phyloP scores from a whole-genome alignment of 2,113 vertebrate species.

The Cynocephalus volans region DNA sequence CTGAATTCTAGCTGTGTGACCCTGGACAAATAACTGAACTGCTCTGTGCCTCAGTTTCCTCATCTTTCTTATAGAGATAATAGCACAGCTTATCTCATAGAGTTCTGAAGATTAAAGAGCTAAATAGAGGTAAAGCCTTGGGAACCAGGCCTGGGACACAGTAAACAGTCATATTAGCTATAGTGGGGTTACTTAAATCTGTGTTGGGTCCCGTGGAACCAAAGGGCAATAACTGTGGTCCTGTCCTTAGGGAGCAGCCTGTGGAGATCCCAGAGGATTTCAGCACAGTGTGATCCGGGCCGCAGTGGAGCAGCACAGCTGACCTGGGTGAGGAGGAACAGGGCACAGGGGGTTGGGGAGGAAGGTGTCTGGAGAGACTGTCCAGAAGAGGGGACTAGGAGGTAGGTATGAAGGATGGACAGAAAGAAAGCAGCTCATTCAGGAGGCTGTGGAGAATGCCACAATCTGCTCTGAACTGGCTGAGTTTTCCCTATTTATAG shows the following conservation, averaged over 20 bases:
- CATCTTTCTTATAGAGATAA: neutral
- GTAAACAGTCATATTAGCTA: too few species aligned
- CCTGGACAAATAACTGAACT: neutral
- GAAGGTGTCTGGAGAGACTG: neutral
- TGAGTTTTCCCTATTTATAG: neutral
- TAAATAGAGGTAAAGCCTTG: neutral
- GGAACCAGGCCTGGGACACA: neutral
- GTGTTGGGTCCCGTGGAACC: neutral
- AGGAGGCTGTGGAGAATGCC: neutral
- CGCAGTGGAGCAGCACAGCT: neutral
- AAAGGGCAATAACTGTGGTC: neutral
- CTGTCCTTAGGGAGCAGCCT: neutral
- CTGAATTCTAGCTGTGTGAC: neutral
- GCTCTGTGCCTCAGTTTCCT: neutral
- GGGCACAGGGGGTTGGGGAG: accelerated
- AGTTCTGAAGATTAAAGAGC: neutral
- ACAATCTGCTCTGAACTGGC: neutral
- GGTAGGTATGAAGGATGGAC: too few species aligned
- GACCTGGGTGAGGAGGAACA: neutral
- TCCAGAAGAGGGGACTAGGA: neutral
- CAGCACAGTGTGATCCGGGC: neutral
- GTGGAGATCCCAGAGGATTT: neutral
- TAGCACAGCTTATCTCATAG: neutral
- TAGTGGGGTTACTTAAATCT: neutral
- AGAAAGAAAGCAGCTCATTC: neutral